Conservation (phyloP, 2,113 vertebrate species). For the Sorex fumeus region DNA sequence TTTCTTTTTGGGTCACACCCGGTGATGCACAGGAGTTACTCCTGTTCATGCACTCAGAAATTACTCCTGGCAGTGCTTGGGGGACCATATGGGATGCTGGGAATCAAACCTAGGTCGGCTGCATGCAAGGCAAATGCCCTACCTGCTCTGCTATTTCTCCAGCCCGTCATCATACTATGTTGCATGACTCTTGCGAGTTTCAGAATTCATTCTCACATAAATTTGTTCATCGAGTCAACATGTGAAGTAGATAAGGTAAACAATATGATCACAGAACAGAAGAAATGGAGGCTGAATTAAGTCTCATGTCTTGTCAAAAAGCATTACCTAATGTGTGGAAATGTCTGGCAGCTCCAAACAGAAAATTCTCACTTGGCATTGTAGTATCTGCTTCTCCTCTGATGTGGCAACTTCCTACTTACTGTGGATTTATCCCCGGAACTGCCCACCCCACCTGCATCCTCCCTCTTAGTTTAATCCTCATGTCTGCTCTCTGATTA, state of each 20-base stretch:
- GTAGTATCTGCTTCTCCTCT: slow-evolving; percentile 46
- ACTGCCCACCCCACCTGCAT: neutral
- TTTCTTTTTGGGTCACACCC: too few relatives aligned
- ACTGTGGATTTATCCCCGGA: neutral
- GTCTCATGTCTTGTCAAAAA: neutral
- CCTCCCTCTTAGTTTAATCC: slow-evolving; percentile 78
- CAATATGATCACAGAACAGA: neutral
- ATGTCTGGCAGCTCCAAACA: neutral
- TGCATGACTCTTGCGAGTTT: neutral
- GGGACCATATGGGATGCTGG: too few relatives aligned
- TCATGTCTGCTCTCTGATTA: slow-evolving; percentile 83
- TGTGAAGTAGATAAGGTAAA: neutral
- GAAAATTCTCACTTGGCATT: slow-evolving; percentile 52
- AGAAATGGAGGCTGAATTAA: neutral
- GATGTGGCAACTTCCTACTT: neutral
- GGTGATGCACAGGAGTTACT: too few relatives aligned
- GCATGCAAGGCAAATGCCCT: too few relatives aligned
- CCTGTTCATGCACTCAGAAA: too few relatives aligned
- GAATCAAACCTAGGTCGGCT: too few relatives aligned
- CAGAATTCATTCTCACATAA: neutral
- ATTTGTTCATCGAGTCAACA: neutral
- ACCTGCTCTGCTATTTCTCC: too few relatives aligned
- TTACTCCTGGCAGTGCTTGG: too few relatives aligned
- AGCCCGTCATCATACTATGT: neutral
- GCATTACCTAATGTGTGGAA: neutral